These are phyloP conservation scores for Drosophila tristis DNA, from an alignment of 1,140 invertebrate genomes.

Conservation along the genomic window DNA sequence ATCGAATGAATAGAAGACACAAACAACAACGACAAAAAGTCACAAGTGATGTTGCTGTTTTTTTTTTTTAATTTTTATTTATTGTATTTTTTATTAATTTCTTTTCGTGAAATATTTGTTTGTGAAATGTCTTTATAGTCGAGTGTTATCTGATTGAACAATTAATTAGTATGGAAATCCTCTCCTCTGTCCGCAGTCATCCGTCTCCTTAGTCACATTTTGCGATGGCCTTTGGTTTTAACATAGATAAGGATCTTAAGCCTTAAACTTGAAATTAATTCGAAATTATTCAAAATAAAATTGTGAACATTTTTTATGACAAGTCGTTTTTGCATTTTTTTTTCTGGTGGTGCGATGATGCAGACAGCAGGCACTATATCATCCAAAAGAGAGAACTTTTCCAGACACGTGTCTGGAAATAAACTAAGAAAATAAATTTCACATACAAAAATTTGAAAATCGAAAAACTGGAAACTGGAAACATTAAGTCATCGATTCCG, in stretches of 20 bases:
- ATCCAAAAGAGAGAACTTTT: slow-evolving; percentile 37
- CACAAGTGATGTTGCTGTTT: slow-evolving; percentile 26
- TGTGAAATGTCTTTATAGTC: slow-evolving; percentile 76
- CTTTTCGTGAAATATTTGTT: slow-evolving; percentile 68
- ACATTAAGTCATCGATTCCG: slow-evolving; percentile 51
- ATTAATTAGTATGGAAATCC: slow-evolving; percentile 73
- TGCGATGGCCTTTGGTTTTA: slow-evolving; percentile 40
- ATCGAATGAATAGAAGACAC: slow-evolving; percentile 19
- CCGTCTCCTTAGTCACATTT: slow-evolving; percentile 42
- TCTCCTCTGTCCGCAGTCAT: slow-evolving; percentile 16
- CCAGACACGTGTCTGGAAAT: slow-evolving; percentile 27
- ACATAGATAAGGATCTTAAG: slow-evolving; percentile 71
- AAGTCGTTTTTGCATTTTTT: slow-evolving; percentile 1
- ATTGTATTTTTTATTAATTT: slow-evolving; percentile 52
- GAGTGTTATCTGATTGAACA: slow-evolving; percentile 75
- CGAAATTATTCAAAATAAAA: slow-evolving; percentile 68
- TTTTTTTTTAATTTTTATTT: too few relatives aligned
- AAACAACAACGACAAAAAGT: slow-evolving; percentile 27
- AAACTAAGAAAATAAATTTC: neutral
- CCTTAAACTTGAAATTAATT: slow-evolving; percentile 64
- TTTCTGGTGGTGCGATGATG: slow-evolving; percentile 45
- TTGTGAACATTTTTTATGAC: slow-evolving; percentile 57
- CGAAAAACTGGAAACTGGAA: slow-evolving; percentile 51
- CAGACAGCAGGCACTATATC: slow-evolving; percentile 60
- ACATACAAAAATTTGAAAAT: slow-evolving; percentile 10